A percentile compares a stretch with the other conserved stretches of the same genome.
Evolutionary conservation across 30 jellyfish, hydroid and myxozoan genomes (phyloP).

Genomic region (Turritopsis dohrnii): DNA sequence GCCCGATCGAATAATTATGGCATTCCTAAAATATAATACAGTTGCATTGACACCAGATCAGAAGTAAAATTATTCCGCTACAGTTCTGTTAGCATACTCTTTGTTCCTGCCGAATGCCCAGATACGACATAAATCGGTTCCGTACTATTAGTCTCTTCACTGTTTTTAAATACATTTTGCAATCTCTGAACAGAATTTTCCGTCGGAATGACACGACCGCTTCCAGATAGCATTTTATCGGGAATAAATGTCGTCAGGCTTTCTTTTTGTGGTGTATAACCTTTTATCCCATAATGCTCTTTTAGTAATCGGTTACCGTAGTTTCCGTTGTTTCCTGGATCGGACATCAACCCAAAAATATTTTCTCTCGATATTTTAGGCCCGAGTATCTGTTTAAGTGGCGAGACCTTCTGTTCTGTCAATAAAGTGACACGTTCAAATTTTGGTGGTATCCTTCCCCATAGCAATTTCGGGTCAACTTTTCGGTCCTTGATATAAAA

Average conservation of each 20-base stretch:
- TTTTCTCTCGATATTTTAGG: constrained; percentile 32
- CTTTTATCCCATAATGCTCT: constrained; percentile 22
- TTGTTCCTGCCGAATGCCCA: not conserved
- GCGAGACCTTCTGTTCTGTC: constrained; percentile 36
- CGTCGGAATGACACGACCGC: not conserved
- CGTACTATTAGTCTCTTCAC: not conserved
- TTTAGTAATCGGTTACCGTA: constrained; percentile 9
- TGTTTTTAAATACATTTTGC: not conserved
- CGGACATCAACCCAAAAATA: constrained; percentile 9
- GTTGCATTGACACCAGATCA: too few species aligned
- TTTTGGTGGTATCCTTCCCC: constrained; percentile 90
- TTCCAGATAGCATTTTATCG: constrained; percentile 22
- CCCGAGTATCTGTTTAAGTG: not conserved
- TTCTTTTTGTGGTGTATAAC: not conserved
- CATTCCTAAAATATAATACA: too few species aligned
- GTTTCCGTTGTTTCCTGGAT: constrained; percentile 9
- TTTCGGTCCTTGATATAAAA: constrained; percentile 64
- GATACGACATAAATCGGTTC: not conserved
- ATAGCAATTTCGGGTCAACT: constrained; percentile 70
- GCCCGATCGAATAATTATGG: too few species aligned
- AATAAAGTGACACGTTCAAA: constrained; percentile 59
- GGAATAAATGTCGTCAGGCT: constrained; percentile 1
- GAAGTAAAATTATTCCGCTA: not conserved
- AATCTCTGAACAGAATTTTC: not conserved
- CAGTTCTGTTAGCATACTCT: not conserved